Percentiles rank a stretch among this genome's conserved stretches.
Evolutionary conservation across 2,113 vertebrate genomes (phyloP).

Genomic region (Nesospiza acunhae): DNA sequence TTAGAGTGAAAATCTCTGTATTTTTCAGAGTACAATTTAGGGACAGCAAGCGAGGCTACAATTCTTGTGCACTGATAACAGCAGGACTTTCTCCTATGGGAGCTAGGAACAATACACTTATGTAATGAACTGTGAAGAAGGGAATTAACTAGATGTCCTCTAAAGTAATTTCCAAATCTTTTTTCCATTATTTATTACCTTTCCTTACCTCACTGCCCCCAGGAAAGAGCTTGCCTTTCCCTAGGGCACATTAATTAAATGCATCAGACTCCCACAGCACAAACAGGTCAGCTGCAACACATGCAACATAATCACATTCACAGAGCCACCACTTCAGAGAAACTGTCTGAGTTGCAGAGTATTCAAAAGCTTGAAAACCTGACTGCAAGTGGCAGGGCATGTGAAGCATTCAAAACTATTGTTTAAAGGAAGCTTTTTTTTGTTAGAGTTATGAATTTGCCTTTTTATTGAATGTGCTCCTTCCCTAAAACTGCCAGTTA

Average conservation of each 20-base stretch:
- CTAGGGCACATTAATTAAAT: neutral
- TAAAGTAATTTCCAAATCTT: neutral
- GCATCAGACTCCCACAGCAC: neutral
- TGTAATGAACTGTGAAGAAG: neutral
- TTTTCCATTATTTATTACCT: constrained; percentile 25
- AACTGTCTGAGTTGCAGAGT: neutral
- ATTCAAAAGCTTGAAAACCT: neutral
- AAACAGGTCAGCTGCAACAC: constrained; percentile 6
- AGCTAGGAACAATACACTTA: neutral
- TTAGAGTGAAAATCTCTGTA: neutral
- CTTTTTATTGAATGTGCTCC: neutral
- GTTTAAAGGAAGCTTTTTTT: neutral
- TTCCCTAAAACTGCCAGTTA: neutral
- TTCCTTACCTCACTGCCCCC: neutral
- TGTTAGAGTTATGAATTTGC: neutral
- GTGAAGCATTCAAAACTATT: neutral
- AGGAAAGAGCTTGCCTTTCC: constrained; percentile 8
- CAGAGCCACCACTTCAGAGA: neutral
- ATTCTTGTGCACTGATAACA: neutral
- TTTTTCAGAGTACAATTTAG: neutral
- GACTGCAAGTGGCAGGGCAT: neutral
- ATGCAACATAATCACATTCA: neutral
- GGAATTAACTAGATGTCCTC: neutral
- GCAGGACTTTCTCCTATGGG: neutral
- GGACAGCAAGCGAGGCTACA: neutral